phyloP scores from a whole-genome alignment of 1,140 invertebrate species.

The Oedothorax gibbosus region DNA sequence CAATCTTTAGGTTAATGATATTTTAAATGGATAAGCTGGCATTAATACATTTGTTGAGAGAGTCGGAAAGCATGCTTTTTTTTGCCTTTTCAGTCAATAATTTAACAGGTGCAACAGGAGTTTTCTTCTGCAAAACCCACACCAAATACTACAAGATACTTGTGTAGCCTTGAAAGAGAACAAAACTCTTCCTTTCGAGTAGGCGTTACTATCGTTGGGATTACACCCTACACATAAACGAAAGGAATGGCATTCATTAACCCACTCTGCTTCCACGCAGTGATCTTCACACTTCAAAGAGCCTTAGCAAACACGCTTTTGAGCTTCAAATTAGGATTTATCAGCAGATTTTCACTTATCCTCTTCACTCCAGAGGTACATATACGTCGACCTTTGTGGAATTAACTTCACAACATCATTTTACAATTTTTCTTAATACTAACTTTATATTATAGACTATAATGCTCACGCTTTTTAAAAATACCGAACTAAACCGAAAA shows the following conservation, averaged over 20 bases:
- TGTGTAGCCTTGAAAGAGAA: not conserved
- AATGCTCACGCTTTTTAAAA: no score
- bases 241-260: constrained; percentile 26
- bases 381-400: not conserved
- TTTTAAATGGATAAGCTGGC: no score
- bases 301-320: not conserved
- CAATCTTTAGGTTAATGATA: no score
- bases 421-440: not conserved
- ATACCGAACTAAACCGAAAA: no score
- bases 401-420: not conserved
- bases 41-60: no score
- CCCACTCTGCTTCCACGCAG: constrained; percentile 19
- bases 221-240: constrained; percentile 19
- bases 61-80: no score
- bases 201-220: constrained; percentile 11
- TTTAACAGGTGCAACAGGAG: not conserved
- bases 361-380: not conserved
- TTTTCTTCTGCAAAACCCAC: constrained; percentile 5
- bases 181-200: constrained; percentile 7
- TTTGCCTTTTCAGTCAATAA: not conserved
- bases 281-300: not conserved
- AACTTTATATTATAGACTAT: not conserved
- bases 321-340: not conserved
- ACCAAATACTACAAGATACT: not conserved
- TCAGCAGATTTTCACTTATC: not conserved